A percentile compares a stretch with the other conserved stretches of the same genome.
phyloP scores from a whole-genome alignment of 2,888 invertebrate species.

The Oscheius sp. region DNA sequence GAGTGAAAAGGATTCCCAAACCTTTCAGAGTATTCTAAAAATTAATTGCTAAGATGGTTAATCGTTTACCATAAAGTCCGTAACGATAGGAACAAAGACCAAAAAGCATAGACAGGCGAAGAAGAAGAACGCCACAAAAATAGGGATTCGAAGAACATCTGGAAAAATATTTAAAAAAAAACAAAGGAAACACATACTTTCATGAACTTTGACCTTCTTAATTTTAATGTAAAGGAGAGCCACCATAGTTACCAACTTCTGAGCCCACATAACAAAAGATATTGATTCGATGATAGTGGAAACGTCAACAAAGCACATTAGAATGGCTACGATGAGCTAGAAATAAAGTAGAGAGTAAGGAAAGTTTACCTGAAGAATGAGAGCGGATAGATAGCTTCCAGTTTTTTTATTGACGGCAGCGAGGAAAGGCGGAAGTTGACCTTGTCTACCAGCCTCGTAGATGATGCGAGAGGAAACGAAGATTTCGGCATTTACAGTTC shows the following conservation, averaged over 20 bases:
- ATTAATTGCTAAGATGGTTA: neutral
- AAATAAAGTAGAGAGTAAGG: too few relatives aligned
- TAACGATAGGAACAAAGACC: slow-evolving; percentile 63
- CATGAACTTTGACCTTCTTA: slow-evolving; percentile 42
- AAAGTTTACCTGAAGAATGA: slow-evolving; percentile 10
- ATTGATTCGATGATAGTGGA: slow-evolving; percentile 56
- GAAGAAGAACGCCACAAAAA: slow-evolving; percentile 53
- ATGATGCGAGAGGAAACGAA: slow-evolving; percentile 12
- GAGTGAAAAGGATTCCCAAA: neutral
- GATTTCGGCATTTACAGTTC: slow-evolving; percentile 26
- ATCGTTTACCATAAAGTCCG: neutral
- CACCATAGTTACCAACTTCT: slow-evolving; percentile 48
- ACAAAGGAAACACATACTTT: slow-evolving; percentile 2
- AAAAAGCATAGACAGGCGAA: slow-evolving; percentile 55
- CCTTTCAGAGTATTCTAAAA: slow-evolving; percentile 11
- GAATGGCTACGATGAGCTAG: neutral
- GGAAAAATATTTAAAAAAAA: slow-evolving; percentile 27
- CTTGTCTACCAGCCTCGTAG: slow-evolving; percentile 9
- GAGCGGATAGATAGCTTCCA: slow-evolving; percentile 13
- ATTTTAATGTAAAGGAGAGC: slow-evolving; percentile 53
- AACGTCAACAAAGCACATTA: slow-evolving; percentile 44
- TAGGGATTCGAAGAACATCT: slow-evolving; percentile 63
- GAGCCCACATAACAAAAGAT: slow-evolving; percentile 54
- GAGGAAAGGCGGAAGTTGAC: slow-evolving; percentile 20
- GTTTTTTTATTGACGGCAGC: neutral